Base-by-base conservation (phyloP, 2,113 vertebrate species). In the Charina bottae region DNA sequence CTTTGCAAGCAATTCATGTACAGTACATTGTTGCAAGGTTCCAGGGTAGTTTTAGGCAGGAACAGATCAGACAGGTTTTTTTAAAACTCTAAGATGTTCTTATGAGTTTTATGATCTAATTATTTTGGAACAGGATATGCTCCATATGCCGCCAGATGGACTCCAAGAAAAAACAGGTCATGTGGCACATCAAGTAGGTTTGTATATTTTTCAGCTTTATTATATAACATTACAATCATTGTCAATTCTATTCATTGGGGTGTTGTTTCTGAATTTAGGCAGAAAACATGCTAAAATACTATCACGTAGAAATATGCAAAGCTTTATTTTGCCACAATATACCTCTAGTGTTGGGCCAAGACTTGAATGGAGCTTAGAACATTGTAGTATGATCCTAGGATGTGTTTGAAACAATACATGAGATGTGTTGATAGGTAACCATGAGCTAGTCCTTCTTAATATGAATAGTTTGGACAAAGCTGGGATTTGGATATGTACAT, bases 151-250 rank as follows among this genome's bases (percentile, higher is more conserved):
- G 37, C 19, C 53, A 0, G 19, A 8, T 53, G 58, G 72, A 24
- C 60, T 88, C 60, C 33, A 42, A 55, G 93, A 89, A 85, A 72
- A 83, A 58, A 33, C 46, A 6, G 62, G 83, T n/a, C 89, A 78
- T 49, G 33, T 83, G 93, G 84, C 60, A 85, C 7, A 49, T 78
- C 58, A 26, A 6, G 5, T 91, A 88, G 91, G 78, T 91, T 9
- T 21, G 49, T 15, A 2, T 60, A 64, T 85, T 90, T 92, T 87
- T n/a, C 5, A 24, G 1, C 46, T 78, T 88, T 10, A 0, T 90
- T 24, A 46, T 2, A 58, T 33, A 33, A 59, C n/a, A 37, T 49
- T 49, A 3, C 49, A 49, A 7, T 49, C 2, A 49, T 49, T 49
- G 49, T 49, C 49, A 49, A 6, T 49, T 49, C 49, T 49, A 49